Conservation (phyloP, 2,888 invertebrate species). For the Cactoblastis cactorum region DNA sequence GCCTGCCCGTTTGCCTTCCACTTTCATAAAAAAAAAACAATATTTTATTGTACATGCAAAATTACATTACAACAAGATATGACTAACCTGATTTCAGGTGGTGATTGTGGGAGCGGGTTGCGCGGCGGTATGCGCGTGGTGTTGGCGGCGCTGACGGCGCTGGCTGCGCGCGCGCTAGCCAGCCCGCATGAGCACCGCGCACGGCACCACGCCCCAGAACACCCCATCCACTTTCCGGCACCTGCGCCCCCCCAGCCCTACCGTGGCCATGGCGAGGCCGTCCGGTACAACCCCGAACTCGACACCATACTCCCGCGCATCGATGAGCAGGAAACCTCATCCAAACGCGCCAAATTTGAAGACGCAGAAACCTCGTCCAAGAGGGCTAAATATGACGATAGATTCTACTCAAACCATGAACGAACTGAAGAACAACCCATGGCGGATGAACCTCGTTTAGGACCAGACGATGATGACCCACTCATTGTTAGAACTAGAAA, state of each 20-base stretch:
- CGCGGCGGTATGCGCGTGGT: slow-evolving; percentile 74
- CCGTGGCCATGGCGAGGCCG: slow-evolving; percentile 77
- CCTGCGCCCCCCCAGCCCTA: slow-evolving; percentile 68
- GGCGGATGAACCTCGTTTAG: slow-evolving; percentile 67
- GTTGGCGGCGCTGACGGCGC: slow-evolving; percentile 70
- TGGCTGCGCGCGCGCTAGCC: slow-evolving; percentile 69
- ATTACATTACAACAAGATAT: background rate
- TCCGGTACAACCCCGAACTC: slow-evolving; percentile 75
- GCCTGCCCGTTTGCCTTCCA: too few relatives aligned
- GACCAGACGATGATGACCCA: slow-evolving; percentile 81
- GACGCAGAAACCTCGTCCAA: slow-evolving; percentile 64
- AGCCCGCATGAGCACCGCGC: slow-evolving; percentile 74
- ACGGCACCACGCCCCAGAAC: slow-evolving; percentile 71
- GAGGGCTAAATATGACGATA: slow-evolving; percentile 61
- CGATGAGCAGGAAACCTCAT: slow-evolving; percentile 67
- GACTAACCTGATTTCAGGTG: slow-evolving; percentile 57
- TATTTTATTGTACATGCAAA: too few relatives aligned
- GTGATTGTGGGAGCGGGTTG: slow-evolving; percentile 61
- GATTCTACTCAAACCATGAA: slow-evolving; percentile 65
- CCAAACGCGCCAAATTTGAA: slow-evolving; percentile 54
- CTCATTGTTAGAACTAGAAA: slow-evolving; percentile 88
- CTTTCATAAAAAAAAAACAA: too few relatives aligned
- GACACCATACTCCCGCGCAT: slow-evolving; percentile 72
- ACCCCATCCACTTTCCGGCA: slow-evolving; percentile 57
- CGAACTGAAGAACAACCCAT: slow-evolving; percentile 50